Evolutionary conservation across 1,140 invertebrate species (phyloP).

Genomic region (Cotesia vestalis): DNA sequence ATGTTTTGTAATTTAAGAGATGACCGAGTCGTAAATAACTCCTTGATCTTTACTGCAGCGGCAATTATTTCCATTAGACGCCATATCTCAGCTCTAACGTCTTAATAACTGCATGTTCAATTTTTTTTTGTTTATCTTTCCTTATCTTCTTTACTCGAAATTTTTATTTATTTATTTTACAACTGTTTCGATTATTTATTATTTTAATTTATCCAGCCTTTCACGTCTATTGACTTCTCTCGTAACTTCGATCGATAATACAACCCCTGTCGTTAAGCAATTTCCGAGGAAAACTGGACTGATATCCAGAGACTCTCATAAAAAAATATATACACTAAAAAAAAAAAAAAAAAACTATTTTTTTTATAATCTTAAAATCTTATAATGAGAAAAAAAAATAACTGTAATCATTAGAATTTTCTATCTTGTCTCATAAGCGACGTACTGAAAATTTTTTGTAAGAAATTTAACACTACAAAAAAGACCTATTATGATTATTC

Average conservation of each 20-base stretch:
- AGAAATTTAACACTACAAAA: not conserved
- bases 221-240: not conserved
- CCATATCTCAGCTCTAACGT: slow-evolving; percentile 59
- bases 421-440: too few species aligned
- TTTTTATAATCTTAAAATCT: too few species aligned
- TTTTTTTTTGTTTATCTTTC: not conserved
- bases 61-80: slow-evolving; percentile 59
- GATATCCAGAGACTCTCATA: too few species aligned
- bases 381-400: too few species aligned
- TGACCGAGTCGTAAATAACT: slow-evolving; percentile 51
- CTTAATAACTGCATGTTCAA: slow-evolving; percentile 53
- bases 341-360: too few species aligned
- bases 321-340: too few species aligned
- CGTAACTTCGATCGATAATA: slow-evolving; percentile 17
- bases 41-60: slow-evolving; percentile 41
- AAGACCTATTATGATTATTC: too few species aligned
- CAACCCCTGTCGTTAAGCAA: not conserved
- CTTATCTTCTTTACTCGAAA: too few species aligned
- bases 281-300: not conserved
- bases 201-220: not conserved
- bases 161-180: not conserved
- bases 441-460: too few species aligned
- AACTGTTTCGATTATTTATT: not conserved
- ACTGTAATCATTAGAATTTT: too few species aligned
- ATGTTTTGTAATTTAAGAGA: slow-evolving; percentile 42